Percentiles rank a stretch among this genome's conserved stretches.
These are phyloP conservation scores for Drosophila anomalata DNA, from an alignment of 2,888 invertebrate genomes.

Conservation along the genomic window DNA sequence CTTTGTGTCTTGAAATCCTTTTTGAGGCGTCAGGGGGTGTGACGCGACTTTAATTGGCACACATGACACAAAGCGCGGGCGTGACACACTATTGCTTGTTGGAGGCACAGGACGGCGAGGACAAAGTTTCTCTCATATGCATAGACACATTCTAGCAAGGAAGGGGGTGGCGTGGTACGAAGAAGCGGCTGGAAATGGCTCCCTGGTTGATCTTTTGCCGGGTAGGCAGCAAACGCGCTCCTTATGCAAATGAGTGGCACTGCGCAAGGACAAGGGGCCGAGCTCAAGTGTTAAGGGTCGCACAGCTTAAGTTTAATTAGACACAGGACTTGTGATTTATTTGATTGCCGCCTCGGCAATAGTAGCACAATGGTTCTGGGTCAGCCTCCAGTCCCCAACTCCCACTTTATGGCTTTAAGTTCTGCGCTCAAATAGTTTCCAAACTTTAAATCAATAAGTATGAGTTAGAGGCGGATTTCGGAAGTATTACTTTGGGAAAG, in stretches of 20 bases:
- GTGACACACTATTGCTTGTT: conserved; percentile 59
- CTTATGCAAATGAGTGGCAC: conserved; percentile 69
- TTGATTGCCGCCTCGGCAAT: conserved; percentile 61
- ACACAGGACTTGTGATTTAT: conserved; percentile 82
- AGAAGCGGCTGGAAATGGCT: conserved; percentile 52
- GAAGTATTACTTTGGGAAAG: conserved; percentile 6
- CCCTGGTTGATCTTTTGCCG: conserved; percentile 76
- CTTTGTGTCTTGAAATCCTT: conserved; percentile 2
- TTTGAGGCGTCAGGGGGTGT: conserved; percentile 43
- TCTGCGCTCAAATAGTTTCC: conserved; percentile 13
- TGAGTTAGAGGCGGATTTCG: background rate
- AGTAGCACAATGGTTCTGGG: conserved; percentile 32
- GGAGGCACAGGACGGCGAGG: conserved; percentile 6
- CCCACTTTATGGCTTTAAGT: background rate
- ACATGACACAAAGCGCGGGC: conserved; percentile 65
- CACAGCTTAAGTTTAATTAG: conserved; percentile 83
- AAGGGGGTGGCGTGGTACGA: conserved; percentile 18
- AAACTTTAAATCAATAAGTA: conserved; percentile 50
- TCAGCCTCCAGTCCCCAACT: conserved; percentile 5
- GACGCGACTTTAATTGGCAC: conserved; percentile 74
- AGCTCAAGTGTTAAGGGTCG: conserved; percentile 78
- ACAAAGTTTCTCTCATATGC: conserved; percentile 64
- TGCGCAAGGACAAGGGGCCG: conserved; percentile 47
- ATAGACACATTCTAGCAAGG: conserved; percentile 62
- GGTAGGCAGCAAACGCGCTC: conserved; percentile 61